Evolutionary conservation across 2,888 invertebrate genomes (phyloP), one percentile per base, ranked within the genome.

Genomic region (Timema cristinae): DNA sequence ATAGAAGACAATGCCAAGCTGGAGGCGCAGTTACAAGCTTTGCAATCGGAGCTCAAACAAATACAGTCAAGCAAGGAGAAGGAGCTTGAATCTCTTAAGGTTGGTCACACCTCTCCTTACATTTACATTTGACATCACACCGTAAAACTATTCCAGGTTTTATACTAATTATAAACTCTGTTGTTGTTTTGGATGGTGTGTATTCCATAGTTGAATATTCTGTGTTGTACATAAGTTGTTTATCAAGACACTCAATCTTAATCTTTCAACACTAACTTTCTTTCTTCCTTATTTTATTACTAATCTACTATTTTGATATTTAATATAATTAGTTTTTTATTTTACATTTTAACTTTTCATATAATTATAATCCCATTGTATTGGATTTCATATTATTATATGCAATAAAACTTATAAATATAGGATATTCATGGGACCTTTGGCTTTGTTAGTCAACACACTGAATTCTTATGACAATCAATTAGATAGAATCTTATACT

Each of bases 11-110:
- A 83, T 11, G 84, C 84, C 76, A 81, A 81, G 16, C 79, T 86
- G 50, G 83, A 86, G 74, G 78, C 82, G 10, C 84, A 85, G 78
- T 75, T 86, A 5, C 83, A 85, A 72, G 81, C 83, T 67, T 76
- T 84, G 6, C 81, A 84, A 75, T 83, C 83, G 48, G 84, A 86
- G 74, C 72, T 84, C n/a, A 83, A 84, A 70, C 83, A 84, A 76
- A 79, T 80, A 16, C 81, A 80, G 51, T 78, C 75, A 6, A 77
- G 78, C 50, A 81, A 82, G 71, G 80, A 82, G 9, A 81, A 80
- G 50, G 81, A 82, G 71, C 76, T 81, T 67, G 82, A 83, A 48
- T 80, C 79, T 69, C 81, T 84, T 77, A 85, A 84, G 80, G 86
- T 85, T 75, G 66, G 56, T 52, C n/a, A 7, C 8, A 11, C 54